Percentiles rank a stretch among this genome's conserved stretches.
These are phyloP conservation scores for Diplazon laetatorius DNA, from an alignment of 2,888 invertebrate genomes.

Conservation along the genomic window DNA sequence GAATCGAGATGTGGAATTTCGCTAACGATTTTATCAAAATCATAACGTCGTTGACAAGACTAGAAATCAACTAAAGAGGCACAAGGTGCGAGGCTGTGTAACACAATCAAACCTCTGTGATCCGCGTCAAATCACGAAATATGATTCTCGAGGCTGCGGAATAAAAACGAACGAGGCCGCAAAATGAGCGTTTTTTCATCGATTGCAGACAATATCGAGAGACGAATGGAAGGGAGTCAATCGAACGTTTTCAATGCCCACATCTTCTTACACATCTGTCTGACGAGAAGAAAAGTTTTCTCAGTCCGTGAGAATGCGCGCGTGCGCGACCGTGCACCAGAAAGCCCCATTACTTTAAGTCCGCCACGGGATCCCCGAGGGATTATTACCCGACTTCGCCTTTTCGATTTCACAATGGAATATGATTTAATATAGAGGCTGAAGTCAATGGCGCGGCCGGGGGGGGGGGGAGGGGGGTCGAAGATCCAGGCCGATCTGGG, in stretches of 20 bases:
- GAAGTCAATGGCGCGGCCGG: constrained; percentile 66
- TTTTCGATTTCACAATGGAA: constrained; percentile 72
- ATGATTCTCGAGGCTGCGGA: neutral
- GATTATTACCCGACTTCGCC: constrained; percentile 72
- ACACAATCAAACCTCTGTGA: neutral
- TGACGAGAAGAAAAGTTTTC: neutral
- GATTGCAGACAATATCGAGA: constrained; percentile 34
- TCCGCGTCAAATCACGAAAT: constrained; percentile 16
- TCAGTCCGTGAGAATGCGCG: neutral
- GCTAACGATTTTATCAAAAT: constrained; percentile 11
- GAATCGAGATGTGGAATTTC: neutral
- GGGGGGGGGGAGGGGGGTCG: constrained; percentile 57
- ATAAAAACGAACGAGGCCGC: neutral
- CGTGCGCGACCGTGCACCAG: constrained; percentile 24
- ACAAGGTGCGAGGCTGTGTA: too few relatives aligned
- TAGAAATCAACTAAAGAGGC: too few relatives aligned
- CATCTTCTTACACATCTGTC: constrained; percentile 66
- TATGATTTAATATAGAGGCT: constrained; percentile 75
- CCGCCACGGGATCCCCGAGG: constrained; percentile 66
- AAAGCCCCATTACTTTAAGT: constrained; percentile 69
- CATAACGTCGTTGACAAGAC: too few relatives aligned
- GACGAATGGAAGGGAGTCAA: constrained; percentile 67
- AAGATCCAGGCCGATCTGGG: constrained; percentile 67
- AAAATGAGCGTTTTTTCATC: constrained; percentile 13
- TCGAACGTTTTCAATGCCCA: constrained; percentile 69